Base-by-base conservation (phyloP, 2,888 invertebrate species). In the Desoria tigrina region DNA sequence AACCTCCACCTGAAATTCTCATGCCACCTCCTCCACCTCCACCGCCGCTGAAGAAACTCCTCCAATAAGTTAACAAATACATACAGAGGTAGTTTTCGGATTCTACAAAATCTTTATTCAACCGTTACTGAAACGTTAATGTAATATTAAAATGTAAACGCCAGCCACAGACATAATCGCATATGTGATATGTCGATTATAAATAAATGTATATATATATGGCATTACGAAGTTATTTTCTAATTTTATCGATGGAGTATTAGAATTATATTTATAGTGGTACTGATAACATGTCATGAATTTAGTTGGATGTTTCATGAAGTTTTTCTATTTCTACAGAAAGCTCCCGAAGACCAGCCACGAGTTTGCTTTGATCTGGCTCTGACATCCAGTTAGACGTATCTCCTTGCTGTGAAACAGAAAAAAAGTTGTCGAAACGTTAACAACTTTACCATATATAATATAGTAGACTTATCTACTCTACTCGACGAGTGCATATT, bases 281-380 rank as follows among this genome's bases (percentile, higher is more conserved):
- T 39, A 11, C 45, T 45, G 9, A 18, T 45, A 18, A 45, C 16
- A 45, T 21, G 16, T 16, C 39, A 9, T 39, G 39, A 39, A 39
- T 39, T 57, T 21, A 58, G 9, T 4, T 27, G 4, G 58, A 26
- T n/a, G 24, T 11, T 50, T 74, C 73, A 57, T 76, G 76, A 1
- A 76, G 65, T 54, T 76, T 76, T 58, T 76, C 74, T 49, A 74
- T 73, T 61, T 74, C 73, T 3, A 73, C 63, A 0, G 72, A 72
- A 11, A 76, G 62, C 56, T 76, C 76, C 53, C 72, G 50, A 18
- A 76, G 65, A 21, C 73, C 74, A 9, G 73, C 70, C 1, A 76
- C 70, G 1, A 76, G 66, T 66, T 74, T 74, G 27, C 69, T 73
- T 60, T 73, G 73, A 45, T 76, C 76, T 9, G 71, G 42, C 45